phyloP scores from a whole-genome alignment of 1,140 invertebrate species.

The Luehdorfia chinensis region DNA sequence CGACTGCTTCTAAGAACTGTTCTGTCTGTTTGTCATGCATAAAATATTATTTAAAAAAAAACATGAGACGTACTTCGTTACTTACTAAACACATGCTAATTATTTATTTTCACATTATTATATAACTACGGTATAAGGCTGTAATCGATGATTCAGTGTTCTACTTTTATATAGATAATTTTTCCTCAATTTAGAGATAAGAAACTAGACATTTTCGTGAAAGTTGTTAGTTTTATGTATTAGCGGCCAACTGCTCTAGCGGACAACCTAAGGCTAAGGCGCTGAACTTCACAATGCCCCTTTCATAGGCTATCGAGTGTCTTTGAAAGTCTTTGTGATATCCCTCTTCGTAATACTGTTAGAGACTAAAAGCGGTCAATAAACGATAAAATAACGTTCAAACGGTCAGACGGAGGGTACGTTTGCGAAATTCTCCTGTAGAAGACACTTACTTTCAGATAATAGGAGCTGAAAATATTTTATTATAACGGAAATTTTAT shows the following conservation, averaged over 20 bases:
- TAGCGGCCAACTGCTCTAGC: no score
- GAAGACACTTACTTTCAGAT: not conserved
- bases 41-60: no score
- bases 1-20: no score
- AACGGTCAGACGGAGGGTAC: slow-evolving; percentile 3
- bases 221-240: no score
- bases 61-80: no score
- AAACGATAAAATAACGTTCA: slow-evolving; percentile 22
- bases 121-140: no score
- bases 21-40: no score
- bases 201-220: not conserved
- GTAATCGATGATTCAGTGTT: no score
- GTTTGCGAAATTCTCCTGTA: slow-evolving; percentile 13
- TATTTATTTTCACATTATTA: no score
- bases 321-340: slow-evolving; percentile 38
- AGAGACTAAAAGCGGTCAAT: slow-evolving; percentile 37
- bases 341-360: slow-evolving; percentile 39
- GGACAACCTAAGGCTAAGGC: not conserved
- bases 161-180: no score
- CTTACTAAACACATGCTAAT: no score
- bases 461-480: not conserved
- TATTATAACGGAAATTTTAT: not conserved
- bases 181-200: no score
- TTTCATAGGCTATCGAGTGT: slow-evolving; percentile 29
- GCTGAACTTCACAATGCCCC: slow-evolving; percentile 10